Evolutionary conservation across 2,888 invertebrate species (phyloP).

Genomic region (Drosophila robusta): DNA sequence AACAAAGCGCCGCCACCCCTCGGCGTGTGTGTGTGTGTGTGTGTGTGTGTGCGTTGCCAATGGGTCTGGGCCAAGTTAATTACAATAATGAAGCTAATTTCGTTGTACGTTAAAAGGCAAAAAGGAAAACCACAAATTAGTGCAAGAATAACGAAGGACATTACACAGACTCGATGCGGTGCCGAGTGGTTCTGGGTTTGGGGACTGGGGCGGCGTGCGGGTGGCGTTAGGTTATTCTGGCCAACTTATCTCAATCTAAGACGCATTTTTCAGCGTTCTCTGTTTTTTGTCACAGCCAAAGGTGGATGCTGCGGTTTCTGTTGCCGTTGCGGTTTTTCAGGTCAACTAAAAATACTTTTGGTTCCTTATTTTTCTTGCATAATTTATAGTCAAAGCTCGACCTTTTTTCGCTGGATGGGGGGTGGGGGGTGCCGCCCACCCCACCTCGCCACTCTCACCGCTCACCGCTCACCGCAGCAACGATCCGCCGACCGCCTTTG

Average conservation of each 20-base stretch:
- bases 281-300: constrained; percentile 54
- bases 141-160: constrained; percentile 54
- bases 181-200: neutral
- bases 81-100: constrained; percentile 72
- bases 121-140: constrained; percentile 69
- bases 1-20: constrained; percentile 40
- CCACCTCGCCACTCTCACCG: neutral
- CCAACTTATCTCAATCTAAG: constrained; percentile 66
- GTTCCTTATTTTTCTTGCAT: constrained; percentile 48
- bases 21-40: neutral
- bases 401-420: constrained; percentile 2
- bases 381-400: constrained; percentile 52
- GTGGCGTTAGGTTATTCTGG: neutral
- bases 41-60: constrained; percentile 9
- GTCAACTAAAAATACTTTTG: constrained; percentile 64
- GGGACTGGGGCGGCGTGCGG: neutral
- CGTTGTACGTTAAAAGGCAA: constrained; percentile 53
- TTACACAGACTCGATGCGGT: constrained; percentile 26
- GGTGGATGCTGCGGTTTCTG: constrained; percentile 23
- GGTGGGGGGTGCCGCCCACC: no score
- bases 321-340: constrained; percentile 51
- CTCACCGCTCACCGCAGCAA: neutral
- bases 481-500: constrained; percentile 9
- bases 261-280: constrained; percentile 58
- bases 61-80: constrained; percentile 62